Base-by-base conservation (phyloP, 2,113 vertebrate genomes). In the Choloepus hoffmanni region DNA sequence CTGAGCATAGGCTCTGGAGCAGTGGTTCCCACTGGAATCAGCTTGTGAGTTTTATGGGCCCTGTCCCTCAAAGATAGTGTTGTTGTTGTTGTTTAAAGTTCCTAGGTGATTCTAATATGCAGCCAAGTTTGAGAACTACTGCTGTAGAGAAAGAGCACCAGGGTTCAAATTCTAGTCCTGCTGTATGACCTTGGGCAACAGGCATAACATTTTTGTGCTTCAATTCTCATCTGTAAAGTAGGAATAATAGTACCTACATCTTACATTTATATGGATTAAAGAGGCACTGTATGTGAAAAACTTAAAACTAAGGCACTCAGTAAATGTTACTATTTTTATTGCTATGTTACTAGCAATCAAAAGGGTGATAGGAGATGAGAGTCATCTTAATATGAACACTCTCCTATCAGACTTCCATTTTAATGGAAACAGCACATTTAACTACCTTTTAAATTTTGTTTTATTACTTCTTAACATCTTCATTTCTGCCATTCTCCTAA, bases 401-500 rank as follows among this genome's bases (percentile, higher is more conserved):
- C 0, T 94, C 18, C n/a, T 74, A 63, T 79, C 26, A 87, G 40
- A 62, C 26, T 67, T 3, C 92, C 28, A 87, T 95, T 83, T 92
- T 87, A 96, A 89, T 58, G 21, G 72, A 6, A 7, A 85, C 95
- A 36, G 50, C 13, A 55, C 23, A 84, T 92, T 90, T 90, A 53
- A 19, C 50, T 74, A 0, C 1, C 65, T 90, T 89, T 85, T 3
- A 67, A 95, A 50, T 7, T 92, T 23, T 70, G 28, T 82, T 63
- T 14, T 96, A 62, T 94, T 53, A 55, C 88, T 94, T 53, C 16
- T 77, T 94, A 45, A 30, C 19, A 77, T 86, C 33, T 94, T 60
- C 55, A 72, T 93, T 94, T 97, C 70, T 76, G 4, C 62, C 90
- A 60, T 96, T 96, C 72, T 97, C 95, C 89, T 85, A 97, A 99